Percentiles rank a stretch among this genome's conserved stretches.
Evolutionary conservation across 1,140 invertebrate genomes (phyloP).

Genomic region (Drosophila nigrodunni): DNA sequence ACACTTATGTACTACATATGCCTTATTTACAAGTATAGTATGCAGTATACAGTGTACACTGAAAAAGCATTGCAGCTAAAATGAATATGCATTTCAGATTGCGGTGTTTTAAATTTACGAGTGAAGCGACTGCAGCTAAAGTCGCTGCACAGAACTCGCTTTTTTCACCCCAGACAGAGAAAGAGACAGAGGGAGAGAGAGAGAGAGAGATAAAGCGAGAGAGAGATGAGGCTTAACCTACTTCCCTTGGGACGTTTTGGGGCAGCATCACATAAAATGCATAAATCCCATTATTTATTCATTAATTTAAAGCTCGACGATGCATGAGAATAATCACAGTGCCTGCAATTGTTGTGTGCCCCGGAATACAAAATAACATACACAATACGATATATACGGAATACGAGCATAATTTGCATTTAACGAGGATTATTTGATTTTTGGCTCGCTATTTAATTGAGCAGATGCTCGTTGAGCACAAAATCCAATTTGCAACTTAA

Average conservation of each 20-base stretch:
- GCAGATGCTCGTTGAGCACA: conserved; percentile 30
- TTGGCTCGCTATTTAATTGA: conserved; percentile 58
- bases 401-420: conserved; percentile 34
- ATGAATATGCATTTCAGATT: conserved; percentile 36
- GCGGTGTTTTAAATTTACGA: conserved; percentile 31
- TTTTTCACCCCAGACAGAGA: not conserved
- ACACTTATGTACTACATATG: not conserved
- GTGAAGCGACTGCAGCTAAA: conserved; percentile 29
- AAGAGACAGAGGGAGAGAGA: not conserved
- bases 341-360: conserved; percentile 16
- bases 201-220: not conserved
- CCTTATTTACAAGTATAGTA: not conserved
- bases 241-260: conserved; percentile 28
- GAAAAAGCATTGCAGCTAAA: conserved; percentile 13
- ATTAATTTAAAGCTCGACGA: conserved; percentile 53
- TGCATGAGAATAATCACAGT: conserved; percentile 56
- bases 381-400: not conserved
- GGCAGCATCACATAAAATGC: conserved; percentile 1
- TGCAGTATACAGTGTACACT: no score
- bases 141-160: not conserved
- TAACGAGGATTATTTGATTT: conserved; percentile 52
- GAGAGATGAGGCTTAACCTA: conserved; percentile 48
- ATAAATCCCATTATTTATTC: conserved; percentile 62
- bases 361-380: not conserved
- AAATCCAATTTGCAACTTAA: conserved; percentile 67